Evolutionary conservation across 1,140 invertebrate species (phyloP).

Genomic region (Zaprionus lachaisei): DNA sequence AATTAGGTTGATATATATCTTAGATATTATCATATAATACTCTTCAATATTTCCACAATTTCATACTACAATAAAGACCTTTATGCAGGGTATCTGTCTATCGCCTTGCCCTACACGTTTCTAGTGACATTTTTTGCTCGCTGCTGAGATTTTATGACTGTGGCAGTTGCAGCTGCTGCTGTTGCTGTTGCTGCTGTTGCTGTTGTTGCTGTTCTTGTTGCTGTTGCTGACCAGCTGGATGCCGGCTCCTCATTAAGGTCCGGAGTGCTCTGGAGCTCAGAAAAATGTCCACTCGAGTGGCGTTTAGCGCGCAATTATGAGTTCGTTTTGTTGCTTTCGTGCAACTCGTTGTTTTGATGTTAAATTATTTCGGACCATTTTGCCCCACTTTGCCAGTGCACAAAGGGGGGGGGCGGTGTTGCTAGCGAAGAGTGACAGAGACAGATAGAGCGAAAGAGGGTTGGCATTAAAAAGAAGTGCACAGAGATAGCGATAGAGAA

Average conservation of each 20-base stretch:
- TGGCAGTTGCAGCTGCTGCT: constrained; percentile 37
- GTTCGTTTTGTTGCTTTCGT: constrained; percentile 38
- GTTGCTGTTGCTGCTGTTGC: constrained; percentile 15
- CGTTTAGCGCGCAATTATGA: constrained; percentile 79
- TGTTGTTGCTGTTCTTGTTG: constrained; percentile 19
- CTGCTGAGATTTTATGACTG: constrained; percentile 34
- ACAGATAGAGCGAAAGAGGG: not conserved
- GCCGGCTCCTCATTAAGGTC: constrained; percentile 48
- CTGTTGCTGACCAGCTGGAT: constrained; percentile 37
- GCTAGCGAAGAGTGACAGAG: too few relatives aligned
- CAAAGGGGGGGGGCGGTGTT: too few relatives aligned
- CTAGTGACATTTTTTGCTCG: constrained; percentile 28
- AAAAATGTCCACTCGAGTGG: constrained; percentile 79
- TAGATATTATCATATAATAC: too few relatives aligned
- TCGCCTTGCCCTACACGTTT: not conserved
- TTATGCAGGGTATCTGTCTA: not conserved
- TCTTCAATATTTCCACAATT: too few relatives aligned
- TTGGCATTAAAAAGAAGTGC: not conserved
- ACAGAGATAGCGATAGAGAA: constrained; percentile 7
- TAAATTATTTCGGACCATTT: constrained; percentile 41
- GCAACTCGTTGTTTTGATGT: constrained; percentile 18
- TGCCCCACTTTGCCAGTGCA: not conserved
- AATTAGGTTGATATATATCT: too few relatives aligned
- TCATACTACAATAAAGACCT: too few relatives aligned
- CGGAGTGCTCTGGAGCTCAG: constrained; percentile 33